Conservation (phyloP, 2,797 vertebrate species). For the Discoglossus pictus region DNA sequence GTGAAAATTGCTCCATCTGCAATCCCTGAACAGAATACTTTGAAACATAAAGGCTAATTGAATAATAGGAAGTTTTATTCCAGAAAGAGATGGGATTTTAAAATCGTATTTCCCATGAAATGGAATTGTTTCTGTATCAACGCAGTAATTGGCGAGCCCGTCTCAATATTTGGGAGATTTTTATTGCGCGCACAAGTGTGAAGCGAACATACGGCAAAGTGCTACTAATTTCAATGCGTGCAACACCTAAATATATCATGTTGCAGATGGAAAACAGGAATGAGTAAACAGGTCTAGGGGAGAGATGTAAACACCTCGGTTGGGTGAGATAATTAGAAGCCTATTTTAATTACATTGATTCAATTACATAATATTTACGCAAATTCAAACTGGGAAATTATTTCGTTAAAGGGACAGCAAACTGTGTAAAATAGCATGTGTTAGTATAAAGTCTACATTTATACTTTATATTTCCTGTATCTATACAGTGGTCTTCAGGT, state of each 20-base stretch:
- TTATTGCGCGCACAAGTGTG: constrained; percentile 12
- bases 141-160: not conserved
- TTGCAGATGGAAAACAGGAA: constrained; percentile 4
- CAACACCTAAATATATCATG: constrained; percentile 9
- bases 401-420: too few relatives aligned
- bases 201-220: constrained; percentile 29
- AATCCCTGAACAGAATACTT: constrained; percentile 11
- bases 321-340: not conserved
- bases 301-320: not conserved
- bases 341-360: not conserved
- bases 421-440: too few relatives aligned
- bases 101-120: constrained; percentile 8
- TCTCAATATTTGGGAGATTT: constrained; percentile 15
- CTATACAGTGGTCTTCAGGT: too few relatives aligned
- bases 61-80: constrained; percentile 13
- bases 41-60: constrained; percentile 25
- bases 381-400: too few relatives aligned
- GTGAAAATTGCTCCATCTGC: constrained; percentile 29
- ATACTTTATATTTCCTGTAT: too few relatives aligned
- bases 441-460: too few relatives aligned
- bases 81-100: not conserved
- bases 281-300: not conserved
- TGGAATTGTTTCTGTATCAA: not conserved
- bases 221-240: constrained; percentile 13
- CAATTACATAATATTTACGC: not conserved